Percentiles rank a stretch among this genome's conserved stretches.
phyloP scores from a whole-genome alignment of 2,888 invertebrate genomes.

The Cerastis leucographa region DNA sequence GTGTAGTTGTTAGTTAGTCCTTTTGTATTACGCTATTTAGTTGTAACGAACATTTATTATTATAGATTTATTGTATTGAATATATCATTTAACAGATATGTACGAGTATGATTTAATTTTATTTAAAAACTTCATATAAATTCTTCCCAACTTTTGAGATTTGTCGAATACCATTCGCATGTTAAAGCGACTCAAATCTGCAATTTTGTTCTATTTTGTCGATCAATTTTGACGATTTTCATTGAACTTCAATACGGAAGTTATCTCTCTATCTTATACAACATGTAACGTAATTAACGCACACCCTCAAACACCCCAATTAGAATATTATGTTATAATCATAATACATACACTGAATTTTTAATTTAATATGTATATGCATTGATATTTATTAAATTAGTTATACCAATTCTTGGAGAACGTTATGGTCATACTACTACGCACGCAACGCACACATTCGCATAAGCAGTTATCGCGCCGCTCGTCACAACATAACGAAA shows the following conservation, averaged over 20 bases:
- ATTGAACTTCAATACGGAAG: background rate
- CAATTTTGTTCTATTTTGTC: background rate
- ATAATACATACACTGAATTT: too few relatives aligned
- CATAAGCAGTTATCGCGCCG: too few relatives aligned
- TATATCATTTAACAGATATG: conserved; percentile 62
- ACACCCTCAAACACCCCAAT: too few relatives aligned
- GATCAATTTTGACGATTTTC: background rate
- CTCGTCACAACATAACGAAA: too few relatives aligned
- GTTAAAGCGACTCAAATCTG: background rate
- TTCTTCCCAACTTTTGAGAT: background rate
- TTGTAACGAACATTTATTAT: conserved; percentile 60
- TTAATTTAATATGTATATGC: too few relatives aligned
- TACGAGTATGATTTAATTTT: conserved; percentile 58
- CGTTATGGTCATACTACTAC: too few relatives aligned
- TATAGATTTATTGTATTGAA: conserved; percentile 68
- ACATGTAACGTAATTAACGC: too few relatives aligned
- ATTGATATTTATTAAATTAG: too few relatives aligned
- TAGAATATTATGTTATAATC: too few relatives aligned
- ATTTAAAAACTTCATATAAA: conserved; percentile 33
- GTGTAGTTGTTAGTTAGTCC: conserved; percentile 61
- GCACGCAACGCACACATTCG: too few relatives aligned
- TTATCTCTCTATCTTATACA: too few relatives aligned
- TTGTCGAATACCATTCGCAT: background rate
- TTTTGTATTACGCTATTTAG: conserved; percentile 58
- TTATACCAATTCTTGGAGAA: too few relatives aligned